Conservation (phyloP, 2,888 invertebrate genomes). For the Macroteleia sp. region DNA sequence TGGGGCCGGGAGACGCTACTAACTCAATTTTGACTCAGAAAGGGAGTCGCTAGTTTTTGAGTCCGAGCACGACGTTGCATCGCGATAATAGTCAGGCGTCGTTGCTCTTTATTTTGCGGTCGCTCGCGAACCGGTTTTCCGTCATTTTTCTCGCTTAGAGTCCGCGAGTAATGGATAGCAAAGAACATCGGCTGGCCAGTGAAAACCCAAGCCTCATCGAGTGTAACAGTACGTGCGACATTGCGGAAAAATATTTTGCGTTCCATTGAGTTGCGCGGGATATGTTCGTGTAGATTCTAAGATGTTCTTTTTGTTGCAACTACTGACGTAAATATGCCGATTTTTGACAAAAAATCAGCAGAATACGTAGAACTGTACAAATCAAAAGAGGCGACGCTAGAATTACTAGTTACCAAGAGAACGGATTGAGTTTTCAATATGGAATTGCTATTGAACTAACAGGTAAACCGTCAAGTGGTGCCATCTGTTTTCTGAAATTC, state of each 20-base stretch:
- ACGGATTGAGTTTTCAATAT: too few species aligned
- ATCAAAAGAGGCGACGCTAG: too few species aligned
- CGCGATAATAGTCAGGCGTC: slow-evolving; percentile 50
- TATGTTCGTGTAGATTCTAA: too few species aligned
- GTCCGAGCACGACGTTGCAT: too few species aligned
- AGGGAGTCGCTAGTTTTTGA: slow-evolving; percentile 70
- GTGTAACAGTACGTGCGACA: slow-evolving; percentile 42
- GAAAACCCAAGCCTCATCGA: slow-evolving; percentile 48
- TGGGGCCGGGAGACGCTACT: slow-evolving; percentile 46
- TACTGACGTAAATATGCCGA: too few species aligned
- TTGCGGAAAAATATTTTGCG: slow-evolving; percentile 57
- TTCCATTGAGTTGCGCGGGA: slow-evolving; percentile 38
- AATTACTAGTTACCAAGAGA: too few species aligned
- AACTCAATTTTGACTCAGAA: slow-evolving; percentile 71
- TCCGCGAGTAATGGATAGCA: slow-evolving; percentile 47
- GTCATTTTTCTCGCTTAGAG: slow-evolving; percentile 67
- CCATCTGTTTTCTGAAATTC: too few species aligned
- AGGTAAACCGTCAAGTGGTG: too few species aligned
- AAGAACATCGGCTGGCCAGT: slow-evolving; percentile 53
- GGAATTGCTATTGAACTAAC: too few species aligned
- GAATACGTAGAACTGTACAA: too few species aligned
- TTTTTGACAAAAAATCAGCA: too few species aligned
- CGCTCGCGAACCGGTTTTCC: slow-evolving; percentile 67
- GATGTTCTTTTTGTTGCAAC: too few species aligned
- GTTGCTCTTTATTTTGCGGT: slow-evolving; percentile 60